A percentile compares a stretch with the other conserved stretches of the same genome.
phyloP scores from a whole-genome alignment of 1,140 invertebrate genomes.

The Bemisia tabaci region DNA sequence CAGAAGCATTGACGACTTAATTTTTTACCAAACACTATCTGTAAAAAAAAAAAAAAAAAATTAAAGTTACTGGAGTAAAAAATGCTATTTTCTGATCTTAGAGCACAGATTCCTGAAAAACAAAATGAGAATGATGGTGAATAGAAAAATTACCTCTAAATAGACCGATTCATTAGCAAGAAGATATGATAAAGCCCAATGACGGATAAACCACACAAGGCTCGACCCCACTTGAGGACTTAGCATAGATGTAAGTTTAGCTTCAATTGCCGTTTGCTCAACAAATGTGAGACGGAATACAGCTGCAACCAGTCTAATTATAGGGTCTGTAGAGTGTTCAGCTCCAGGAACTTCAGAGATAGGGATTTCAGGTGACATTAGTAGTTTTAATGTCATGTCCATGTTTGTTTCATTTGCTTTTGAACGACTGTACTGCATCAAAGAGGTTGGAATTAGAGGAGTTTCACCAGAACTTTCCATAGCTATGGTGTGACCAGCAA shows the following conservation, averaged over 20 bases:
- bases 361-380: constrained; percentile 34
- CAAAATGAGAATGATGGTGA: too few relatives aligned
- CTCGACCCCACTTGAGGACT: constrained; percentile 69
- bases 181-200: constrained; percentile 62
- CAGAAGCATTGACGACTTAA: too few relatives aligned
- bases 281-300: constrained; percentile 54
- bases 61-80: too few relatives aligned
- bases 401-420: constrained; percentile 35
- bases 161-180: constrained; percentile 53
- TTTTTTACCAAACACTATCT: too few relatives aligned
- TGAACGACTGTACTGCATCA: constrained; percentile 53
- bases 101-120: too few relatives aligned
- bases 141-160: too few relatives aligned
- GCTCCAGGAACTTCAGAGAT: constrained; percentile 35
- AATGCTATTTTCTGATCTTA: too few relatives aligned
- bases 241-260: constrained; percentile 43
- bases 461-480: constrained; percentile 60
- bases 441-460: constrained; percentile 56
- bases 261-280: constrained; percentile 45
- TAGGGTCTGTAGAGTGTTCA: constrained; percentile 40
- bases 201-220: constrained; percentile 64
- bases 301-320: constrained; percentile 48
- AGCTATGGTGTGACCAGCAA: constrained; percentile 55
- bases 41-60: too few relatives aligned
- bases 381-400: constrained; percentile 35